These are phyloP conservation scores for Amitus sp. DNA, from an alignment of 2,888 invertebrate species.

Conservation along the genomic window DNA sequence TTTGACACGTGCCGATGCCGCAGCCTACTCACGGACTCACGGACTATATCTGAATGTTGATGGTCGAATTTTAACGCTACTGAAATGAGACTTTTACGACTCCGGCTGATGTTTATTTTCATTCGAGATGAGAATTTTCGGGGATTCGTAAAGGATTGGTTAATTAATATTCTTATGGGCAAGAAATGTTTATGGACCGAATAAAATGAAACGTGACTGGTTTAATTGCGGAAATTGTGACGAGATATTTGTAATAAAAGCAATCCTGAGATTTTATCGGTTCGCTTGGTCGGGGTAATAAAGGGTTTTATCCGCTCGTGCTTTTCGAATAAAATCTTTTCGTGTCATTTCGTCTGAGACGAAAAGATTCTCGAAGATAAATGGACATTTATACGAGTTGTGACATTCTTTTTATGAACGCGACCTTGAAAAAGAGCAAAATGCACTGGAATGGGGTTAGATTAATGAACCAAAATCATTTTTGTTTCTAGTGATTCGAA, in stretches of 20 bases:
- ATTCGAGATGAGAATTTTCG: conserved; percentile 1
- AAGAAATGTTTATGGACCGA: background rate
- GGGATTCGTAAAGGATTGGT: background rate
- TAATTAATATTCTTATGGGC: conserved; percentile 3
- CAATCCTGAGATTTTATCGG: conserved; percentile 17
- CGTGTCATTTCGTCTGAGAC: too few relatives aligned
- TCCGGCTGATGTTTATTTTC: background rate
- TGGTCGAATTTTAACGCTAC: conserved; percentile 33
- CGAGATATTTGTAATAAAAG: conserved; percentile 22
- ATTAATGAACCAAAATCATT: too few relatives aligned
- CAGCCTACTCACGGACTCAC: conserved; percentile 33
- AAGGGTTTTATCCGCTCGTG: too few relatives aligned
- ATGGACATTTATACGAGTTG: too few relatives aligned
- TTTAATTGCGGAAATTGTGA: conserved; percentile 7
- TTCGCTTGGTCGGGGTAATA: background rate
- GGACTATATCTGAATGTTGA: conserved; percentile 35
- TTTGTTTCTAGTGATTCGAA: too few relatives aligned
- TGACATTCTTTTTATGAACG: too few relatives aligned
- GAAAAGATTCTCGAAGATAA: too few relatives aligned
- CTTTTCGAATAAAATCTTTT: too few relatives aligned
- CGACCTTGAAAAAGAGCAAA: too few relatives aligned
- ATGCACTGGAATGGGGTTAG: too few relatives aligned
- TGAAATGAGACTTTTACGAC: conserved; percentile 30
- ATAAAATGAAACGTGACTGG: conserved; percentile 4
- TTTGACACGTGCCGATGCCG: conserved; percentile 57